phyloP scores from a whole-genome alignment of 2,888 invertebrate genomes.

The Toxonevra muliebris region DNA sequence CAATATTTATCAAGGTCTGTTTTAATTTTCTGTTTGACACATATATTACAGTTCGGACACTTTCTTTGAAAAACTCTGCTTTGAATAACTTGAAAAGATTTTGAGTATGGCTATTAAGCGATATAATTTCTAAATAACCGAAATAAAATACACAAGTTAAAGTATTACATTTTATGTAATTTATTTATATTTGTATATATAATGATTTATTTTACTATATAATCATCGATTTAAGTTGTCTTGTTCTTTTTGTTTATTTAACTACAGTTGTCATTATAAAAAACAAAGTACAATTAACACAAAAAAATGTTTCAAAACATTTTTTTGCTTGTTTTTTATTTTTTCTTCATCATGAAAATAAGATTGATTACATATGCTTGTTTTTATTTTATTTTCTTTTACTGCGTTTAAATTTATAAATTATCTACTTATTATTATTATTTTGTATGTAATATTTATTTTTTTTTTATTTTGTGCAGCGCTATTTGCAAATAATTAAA shows the following conservation, averaged over 20 bases:
- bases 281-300: background rate
- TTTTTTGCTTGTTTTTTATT: background rate
- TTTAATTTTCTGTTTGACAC: too few relatives aligned
- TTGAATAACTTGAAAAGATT: too few relatives aligned
- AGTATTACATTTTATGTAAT: conserved; percentile 1
- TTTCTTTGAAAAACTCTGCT: too few relatives aligned
- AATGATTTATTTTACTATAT: too few relatives aligned
- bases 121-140: too few relatives aligned
- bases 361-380: conserved; percentile 12
- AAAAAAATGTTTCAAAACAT: background rate
- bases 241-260: background rate
- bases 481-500: background rate
- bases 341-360: background rate
- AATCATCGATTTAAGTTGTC: background rate
- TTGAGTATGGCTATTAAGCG: too few relatives aligned
- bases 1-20: too few relatives aligned
- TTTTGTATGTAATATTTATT: conserved; percentile 1
- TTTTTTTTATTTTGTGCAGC: background rate
- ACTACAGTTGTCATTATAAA: conserved; percentile 3
- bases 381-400: conserved; percentile 13
- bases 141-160: background rate
- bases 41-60: too few relatives aligned
- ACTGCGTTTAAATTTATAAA: background rate
- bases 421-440: conserved; percentile 4
- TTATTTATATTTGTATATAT: background rate